Base-by-base conservation (phyloP, 1,140 invertebrate genomes). In the Myzus persicae region DNA sequence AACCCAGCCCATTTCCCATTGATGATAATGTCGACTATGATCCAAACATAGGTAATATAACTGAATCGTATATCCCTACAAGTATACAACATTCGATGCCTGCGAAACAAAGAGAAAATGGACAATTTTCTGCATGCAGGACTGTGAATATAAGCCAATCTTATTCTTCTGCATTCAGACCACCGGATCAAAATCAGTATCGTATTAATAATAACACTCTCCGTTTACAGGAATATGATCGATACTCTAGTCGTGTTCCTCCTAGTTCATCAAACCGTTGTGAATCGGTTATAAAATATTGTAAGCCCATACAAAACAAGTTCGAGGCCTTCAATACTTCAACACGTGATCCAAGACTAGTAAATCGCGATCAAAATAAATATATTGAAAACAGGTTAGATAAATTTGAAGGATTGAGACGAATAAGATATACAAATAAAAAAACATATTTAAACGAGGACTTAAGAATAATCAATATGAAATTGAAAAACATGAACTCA, bases 321-420 rank as follows among this genome's bases (percentile, higher is more conserved):
- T 31, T 11, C n/a, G 59, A 31, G 0, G 14, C 31, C 59, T 11
- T n/a, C 3, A n/a, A 67, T 67, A 9, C 26, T 11, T n/a, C 26
- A 31, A 14, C 4, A 67, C 2, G 59, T 4, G 59, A 67, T 67
- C 59, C 59, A 9, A 31, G 59, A 31, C 9, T 67, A 31, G 4
- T 31, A n/a, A 67, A 31, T 3, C 9, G 8, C 8, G 31, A 9
- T 31, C 4, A 31, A n/a, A 67, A 14, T 67, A 67, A 11, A 11
- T 31, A 7, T n/a, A n/a, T n/a, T n/a, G n/a, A n/a, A n/a, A n/a
- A n/a, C 0, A 67, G 9, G 26, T 4, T n/a, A 0, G 9, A 14
- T 67, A 31, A 14, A 31, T 31, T 14, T 67, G 9, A 67, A 11
- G 59, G 9, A 67, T 31, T 67, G 9, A 31, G 2, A 67, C 59